Base-by-base conservation (phyloP, 1,140 invertebrate species). In the Theocolax elegans region DNA sequence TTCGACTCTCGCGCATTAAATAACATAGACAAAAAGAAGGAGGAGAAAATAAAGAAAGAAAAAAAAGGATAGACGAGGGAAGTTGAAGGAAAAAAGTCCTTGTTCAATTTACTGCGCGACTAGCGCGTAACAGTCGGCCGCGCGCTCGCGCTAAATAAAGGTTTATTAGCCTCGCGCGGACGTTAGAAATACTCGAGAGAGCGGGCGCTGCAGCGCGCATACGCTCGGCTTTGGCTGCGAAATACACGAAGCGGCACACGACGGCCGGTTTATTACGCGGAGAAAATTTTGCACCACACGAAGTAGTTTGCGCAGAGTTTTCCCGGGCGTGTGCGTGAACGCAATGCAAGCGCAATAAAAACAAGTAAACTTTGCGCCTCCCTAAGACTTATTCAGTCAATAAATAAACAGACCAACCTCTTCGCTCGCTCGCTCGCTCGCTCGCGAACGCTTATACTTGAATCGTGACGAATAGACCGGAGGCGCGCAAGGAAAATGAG, bases 101-200 rank as follows among this genome's bases (percentile, higher is more conserved):
- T 35, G 42, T 44, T 46, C 58, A 46, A 44, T 60, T 60, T 60
- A 60, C 54, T 40, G 35, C 7, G 31, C 53, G 53, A 31, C 17
- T 35, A 13, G 17, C 53, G 12, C 27, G 19, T n/a, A 56, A 21
- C 27, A 56, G 31, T n/a, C n/a, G 27, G 15, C 13, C 2, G 8
- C 35, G 40, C 8, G 25, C 2, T n/a, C 0, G 10, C 9, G 40
- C 21, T 29, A 25, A 31, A 63, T 63, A 49, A 63, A 63, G 44
- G 42, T 63, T 48, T 40, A 63, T 63, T 63, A 63, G 44, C 27
- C 15, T 23, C 42, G 38, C 17, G 12, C 42, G 38, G 35, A 38
- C 31, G 54, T 38, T 58, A n/a, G 38, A 42, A 27, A 51, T 48
- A 12, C 17, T 48, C 44, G 19, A 48, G 23, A 48, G 44, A 7